phyloP scores from a whole-genome alignment of 1,140 invertebrate species.

The Euschistus heros region DNA sequence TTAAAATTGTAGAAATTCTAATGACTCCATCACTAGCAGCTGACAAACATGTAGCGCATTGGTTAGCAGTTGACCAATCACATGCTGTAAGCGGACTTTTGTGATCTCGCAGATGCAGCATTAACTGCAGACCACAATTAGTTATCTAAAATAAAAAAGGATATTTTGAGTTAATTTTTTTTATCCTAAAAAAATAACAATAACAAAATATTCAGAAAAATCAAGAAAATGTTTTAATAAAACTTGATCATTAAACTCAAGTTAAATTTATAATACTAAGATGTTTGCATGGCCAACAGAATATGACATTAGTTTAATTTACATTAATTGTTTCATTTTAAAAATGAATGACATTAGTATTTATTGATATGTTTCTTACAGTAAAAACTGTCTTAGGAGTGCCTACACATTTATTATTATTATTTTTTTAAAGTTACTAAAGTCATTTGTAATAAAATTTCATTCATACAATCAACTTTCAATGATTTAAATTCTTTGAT shows the following conservation, averaged over 20 bases:
- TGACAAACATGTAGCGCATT: conserved; percentile 50
- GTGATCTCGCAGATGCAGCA: conserved; percentile 47
- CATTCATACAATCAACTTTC: too few species aligned
- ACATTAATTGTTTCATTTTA: too few species aligned
- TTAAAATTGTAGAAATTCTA: conserved; percentile 47
- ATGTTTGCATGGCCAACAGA: neutral
- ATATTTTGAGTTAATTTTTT: neutral
- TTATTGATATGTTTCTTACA: too few species aligned
- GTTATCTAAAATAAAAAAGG: conserved; percentile 35
- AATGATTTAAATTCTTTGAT: too few species aligned
- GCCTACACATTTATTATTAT: too few species aligned
- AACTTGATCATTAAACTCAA: too few species aligned
- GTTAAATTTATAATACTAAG: neutral
- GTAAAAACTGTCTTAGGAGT: too few species aligned
- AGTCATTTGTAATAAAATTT: too few species aligned
- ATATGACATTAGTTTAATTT: too few species aligned
- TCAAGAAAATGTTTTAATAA: too few species aligned
- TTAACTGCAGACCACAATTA: conserved; percentile 36
- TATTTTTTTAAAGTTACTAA: too few species aligned
- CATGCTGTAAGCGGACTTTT: conserved; percentile 44
- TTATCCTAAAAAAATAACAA: neutral
- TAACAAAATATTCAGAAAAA: neutral
- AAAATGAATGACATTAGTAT: too few species aligned
- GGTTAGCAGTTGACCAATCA: conserved; percentile 53
- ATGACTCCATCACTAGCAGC: conserved; percentile 49